A percentile compares a stretch with the other conserved stretches of the same genome.
Evolutionary conservation across 2,888 invertebrate genomes (phyloP).

Genomic region (Sarcophaga caerulescens): DNA sequence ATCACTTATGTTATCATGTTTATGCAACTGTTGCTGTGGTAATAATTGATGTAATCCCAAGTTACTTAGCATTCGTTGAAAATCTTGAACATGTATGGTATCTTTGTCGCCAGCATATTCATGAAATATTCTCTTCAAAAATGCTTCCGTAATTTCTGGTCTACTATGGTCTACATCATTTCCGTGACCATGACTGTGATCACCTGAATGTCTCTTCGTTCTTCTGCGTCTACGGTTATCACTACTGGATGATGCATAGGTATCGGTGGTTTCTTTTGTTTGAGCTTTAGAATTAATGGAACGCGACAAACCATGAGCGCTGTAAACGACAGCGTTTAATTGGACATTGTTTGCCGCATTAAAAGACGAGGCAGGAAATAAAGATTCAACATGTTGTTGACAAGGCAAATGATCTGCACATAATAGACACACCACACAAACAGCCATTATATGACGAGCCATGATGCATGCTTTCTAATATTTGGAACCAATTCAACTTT

Average conservation of each 20-base stretch:
- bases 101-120: constrained; percentile 83
- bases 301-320: constrained; percentile 67
- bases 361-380: constrained; percentile 64
- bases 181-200: constrained; percentile 69
- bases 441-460: constrained; percentile 87
- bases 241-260: constrained; percentile 59
- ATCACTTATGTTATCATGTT: constrained; percentile 39
- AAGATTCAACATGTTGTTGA: constrained; percentile 85
- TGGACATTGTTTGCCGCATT: constrained; percentile 62
- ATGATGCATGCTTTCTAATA: constrained; percentile 72
- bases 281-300: constrained; percentile 44
- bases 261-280: constrained; percentile 59
- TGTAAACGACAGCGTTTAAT: constrained; percentile 74
- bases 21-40: constrained; percentile 69
- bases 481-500: constrained; percentile 10
- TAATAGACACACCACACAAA: constrained; percentile 91
- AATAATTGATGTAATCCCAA: constrained; percentile 83
- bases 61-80: constrained; percentile 85
- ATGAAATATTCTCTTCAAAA: constrained; percentile 86
- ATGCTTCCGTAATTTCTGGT: constrained; percentile 83
- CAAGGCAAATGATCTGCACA: constrained; percentile 90
- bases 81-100: constrained; percentile 86
- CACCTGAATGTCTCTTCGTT: constrained; percentile 77
- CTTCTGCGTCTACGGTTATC: constrained; percentile 68
- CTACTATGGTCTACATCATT: constrained; percentile 63